These are phyloP conservation scores for Silurus glanis DNA, from an alignment of 2,113 vertebrate species.

Conservation along the genomic window DNA sequence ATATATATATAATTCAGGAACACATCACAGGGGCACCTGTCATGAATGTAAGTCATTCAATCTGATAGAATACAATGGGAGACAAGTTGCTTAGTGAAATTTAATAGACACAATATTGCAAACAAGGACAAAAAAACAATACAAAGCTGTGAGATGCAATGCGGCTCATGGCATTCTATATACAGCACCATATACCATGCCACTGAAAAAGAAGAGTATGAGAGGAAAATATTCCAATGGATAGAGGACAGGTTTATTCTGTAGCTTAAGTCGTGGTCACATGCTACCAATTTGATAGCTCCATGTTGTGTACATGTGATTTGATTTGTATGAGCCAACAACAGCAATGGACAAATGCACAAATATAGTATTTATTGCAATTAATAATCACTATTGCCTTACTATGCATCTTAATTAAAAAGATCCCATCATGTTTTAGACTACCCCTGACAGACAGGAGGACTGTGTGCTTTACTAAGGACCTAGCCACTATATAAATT, in stretches of 20 bases:
- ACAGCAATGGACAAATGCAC: not conserved
- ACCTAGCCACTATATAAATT: not conserved
- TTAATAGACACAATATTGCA: not conserved
- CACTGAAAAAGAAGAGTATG: not conserved
- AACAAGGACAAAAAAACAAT: not conserved
- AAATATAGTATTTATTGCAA: not conserved
- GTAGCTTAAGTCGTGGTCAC: not conserved
- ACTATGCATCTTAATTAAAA: not conserved
- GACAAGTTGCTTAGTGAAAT: not conserved
- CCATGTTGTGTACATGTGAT: not conserved
- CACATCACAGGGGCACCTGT: too few relatives aligned
- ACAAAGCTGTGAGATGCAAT: not conserved
- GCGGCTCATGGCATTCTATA: not conserved
- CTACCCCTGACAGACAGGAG: not conserved
- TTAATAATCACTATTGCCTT: not conserved
- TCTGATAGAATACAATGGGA: too few relatives aligned
- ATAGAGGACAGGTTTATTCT: not conserved
- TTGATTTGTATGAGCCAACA: not conserved
- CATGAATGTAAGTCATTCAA: too few relatives aligned
- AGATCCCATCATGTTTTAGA: not conserved
- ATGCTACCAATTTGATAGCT: not conserved
- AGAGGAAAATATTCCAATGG: not conserved
- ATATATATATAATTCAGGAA: too few relatives aligned
- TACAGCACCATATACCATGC: not conserved
- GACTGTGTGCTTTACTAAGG: not conserved